These are phyloP conservation scores for Fregata magnificens DNA, from an alignment of 2,113 vertebrate genomes.

Conservation along the genomic window DNA sequence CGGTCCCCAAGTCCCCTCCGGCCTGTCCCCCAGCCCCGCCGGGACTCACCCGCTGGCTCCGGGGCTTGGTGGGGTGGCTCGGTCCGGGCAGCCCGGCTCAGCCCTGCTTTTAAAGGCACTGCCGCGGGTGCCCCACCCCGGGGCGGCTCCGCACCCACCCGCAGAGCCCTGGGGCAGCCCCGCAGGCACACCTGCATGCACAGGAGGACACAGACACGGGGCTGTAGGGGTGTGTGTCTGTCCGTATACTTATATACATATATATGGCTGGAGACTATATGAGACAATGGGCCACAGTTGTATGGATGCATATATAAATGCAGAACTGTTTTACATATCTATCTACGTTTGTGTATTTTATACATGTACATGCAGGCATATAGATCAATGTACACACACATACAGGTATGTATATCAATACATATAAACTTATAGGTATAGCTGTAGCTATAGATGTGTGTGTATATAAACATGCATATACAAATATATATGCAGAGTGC, in stretches of 20 bases:
- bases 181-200: neutral
- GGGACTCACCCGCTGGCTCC: neutral
- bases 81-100: fast-evolving
- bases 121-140: neutral
- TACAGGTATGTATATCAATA: neutral
- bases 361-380: neutral
- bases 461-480: too few species aligned
- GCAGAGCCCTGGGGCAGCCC: neutral
- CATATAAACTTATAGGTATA: neutral
- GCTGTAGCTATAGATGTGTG: neutral
- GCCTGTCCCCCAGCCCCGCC: neutral
- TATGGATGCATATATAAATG: fast-evolving
- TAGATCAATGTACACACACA: neutral
- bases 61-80: neutral
- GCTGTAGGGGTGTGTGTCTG: neutral
- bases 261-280: too few species aligned
- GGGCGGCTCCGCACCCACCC: neutral
- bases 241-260: fast-evolving
- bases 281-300: fast-evolving
- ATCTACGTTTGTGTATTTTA: too few species aligned
- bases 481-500: neutral
- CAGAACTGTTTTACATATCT: neutral
- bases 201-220: too few species aligned
- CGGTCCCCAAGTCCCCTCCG: neutral
- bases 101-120: neutral